A percentile compares a stretch with the other conserved stretches of the same genome.
phyloP scores from a whole-genome alignment of 2,888 invertebrate species.

The Xestobium rufovillosum region DNA sequence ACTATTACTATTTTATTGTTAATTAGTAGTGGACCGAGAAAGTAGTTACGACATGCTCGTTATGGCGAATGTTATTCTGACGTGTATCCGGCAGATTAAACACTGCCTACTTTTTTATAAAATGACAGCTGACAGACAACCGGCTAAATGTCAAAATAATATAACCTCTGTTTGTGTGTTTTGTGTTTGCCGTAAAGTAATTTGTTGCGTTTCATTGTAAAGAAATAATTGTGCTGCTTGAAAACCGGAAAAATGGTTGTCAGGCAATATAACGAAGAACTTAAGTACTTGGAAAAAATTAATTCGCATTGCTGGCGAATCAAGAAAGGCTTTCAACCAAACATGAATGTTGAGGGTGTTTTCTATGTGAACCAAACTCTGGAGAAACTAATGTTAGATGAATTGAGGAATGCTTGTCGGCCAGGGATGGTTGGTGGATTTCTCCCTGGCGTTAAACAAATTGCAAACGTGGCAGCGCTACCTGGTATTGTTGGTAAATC shows the following conservation, averaged over 20 bases:
- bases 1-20: too few relatives aligned
- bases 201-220: too few relatives aligned
- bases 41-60: too few relatives aligned
- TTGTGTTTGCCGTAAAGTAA: too few relatives aligned
- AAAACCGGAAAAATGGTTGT: constrained; percentile 91
- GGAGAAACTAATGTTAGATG: constrained; percentile 96
- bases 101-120: too few relatives aligned
- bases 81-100: too few relatives aligned
- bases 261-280: constrained; percentile 84
- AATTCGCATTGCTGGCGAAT: constrained; percentile 83
- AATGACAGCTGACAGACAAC: too few relatives aligned
- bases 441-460: constrained; percentile 97
- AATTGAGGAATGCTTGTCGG: constrained; percentile 81
- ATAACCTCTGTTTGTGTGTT: too few relatives aligned
- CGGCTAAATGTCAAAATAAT: too few relatives aligned
- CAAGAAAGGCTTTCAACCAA: constrained; percentile 97
- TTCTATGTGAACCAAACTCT: constrained; percentile 92
- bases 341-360: constrained; percentile 97
- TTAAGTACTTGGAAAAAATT: constrained; percentile 86
- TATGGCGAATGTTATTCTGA: too few relatives aligned
- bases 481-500: constrained; percentile 94
- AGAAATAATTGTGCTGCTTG: too few relatives aligned
- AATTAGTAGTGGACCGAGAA: too few relatives aligned
- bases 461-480: constrained; percentile 96
- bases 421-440: constrained; percentile 92